These are phyloP conservation scores for Pseudomyrmex gracilis DNA, from an alignment of 1,140 invertebrate genomes.

Conservation along the genomic window DNA sequence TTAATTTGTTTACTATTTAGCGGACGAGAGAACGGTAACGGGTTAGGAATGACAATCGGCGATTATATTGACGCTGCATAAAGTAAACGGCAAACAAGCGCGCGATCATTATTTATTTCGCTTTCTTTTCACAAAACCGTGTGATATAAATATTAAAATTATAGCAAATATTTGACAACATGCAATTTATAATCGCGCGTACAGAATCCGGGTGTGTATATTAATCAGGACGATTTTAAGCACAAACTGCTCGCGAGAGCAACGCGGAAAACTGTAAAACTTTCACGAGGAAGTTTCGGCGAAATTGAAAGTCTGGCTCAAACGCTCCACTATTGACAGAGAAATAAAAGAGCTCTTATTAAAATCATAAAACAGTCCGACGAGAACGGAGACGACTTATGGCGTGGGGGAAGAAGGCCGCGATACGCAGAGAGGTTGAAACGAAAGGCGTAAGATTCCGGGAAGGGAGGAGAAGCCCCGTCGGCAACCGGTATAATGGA, in stretches of 20 bases:
- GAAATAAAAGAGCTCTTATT: constrained; percentile 78
- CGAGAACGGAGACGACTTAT: constrained; percentile 33
- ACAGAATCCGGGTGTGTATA: neutral
- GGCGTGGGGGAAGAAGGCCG: constrained; percentile 31
- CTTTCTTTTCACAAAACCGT: neutral
- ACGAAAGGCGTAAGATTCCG: constrained; percentile 71
- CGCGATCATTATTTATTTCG: constrained; percentile 29
- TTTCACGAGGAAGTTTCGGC: constrained; percentile 27
- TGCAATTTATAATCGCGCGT: neutral
- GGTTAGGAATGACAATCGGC: constrained; percentile 29
- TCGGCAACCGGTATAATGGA: constrained; percentile 78
- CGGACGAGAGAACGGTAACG: constrained; percentile 58
- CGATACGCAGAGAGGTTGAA: constrained; percentile 59
- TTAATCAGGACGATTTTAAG: constrained; percentile 24
- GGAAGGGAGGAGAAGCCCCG: constrained; percentile 35
- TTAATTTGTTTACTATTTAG: constrained; percentile 82
- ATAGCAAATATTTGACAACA: constrained; percentile 53
- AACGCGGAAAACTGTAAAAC: constrained; percentile 28
- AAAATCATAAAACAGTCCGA: constrained; percentile 76
- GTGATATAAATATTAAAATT: constrained; percentile 55
- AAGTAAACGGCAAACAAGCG: constrained; percentile 5
- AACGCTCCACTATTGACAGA: constrained; percentile 70
- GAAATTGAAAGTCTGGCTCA: constrained; percentile 1
- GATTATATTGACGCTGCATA: constrained; percentile 3
- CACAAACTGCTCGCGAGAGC: constrained; percentile 4